Evolutionary conservation across 2,888 invertebrate genomes (phyloP), one percentile per base, ranked within the genome.

Genomic region (Ophraella communa): DNA sequence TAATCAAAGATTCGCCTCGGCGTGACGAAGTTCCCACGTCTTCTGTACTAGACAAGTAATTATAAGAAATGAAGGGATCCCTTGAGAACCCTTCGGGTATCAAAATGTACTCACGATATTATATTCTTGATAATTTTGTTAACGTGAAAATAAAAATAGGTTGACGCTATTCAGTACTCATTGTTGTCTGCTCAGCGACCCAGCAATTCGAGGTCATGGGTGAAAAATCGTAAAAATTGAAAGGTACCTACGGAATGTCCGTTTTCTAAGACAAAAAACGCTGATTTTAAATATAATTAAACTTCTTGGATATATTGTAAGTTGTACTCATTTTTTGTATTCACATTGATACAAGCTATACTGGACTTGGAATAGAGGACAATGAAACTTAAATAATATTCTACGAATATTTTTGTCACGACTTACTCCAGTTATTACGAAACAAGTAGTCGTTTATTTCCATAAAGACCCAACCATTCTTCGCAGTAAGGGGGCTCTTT

Each of bases 121-220:
- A 66, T 64, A 42, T 27, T 27, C 44, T 51, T 64, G 65, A 68
- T 61, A 62, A 66, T 69, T 70, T 69, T 71, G 73, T 70, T 72
- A 66, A 71, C 55, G 64, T 2, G 4, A 35, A 17, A 39, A 17
- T 17, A 14, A 73, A 72, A 65, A 67, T 64, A 62, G 69, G 64
- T 55, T 63, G 64, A 67, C 49, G 66, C 71, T 68, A 72, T 51
- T 65, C 66, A 68, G 69, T 70, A 73, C 71, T 71, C 71, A 76
- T 76, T 78, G 78, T 78, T 77, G 78, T 78, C 78, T 78, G 78
- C 75, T 74, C 77, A 71, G 51, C 76, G 77, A 78, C 74, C 78
- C 77, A 69, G 58, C 65, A 67, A 55, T 51, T 63, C 66, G 70
- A 70, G 73, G 74, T 74, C 74, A 67, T 68, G 71, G 71, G 71